Conservation (phyloP, 1,140 invertebrate species). For the Scaptomyza montana region DNA sequence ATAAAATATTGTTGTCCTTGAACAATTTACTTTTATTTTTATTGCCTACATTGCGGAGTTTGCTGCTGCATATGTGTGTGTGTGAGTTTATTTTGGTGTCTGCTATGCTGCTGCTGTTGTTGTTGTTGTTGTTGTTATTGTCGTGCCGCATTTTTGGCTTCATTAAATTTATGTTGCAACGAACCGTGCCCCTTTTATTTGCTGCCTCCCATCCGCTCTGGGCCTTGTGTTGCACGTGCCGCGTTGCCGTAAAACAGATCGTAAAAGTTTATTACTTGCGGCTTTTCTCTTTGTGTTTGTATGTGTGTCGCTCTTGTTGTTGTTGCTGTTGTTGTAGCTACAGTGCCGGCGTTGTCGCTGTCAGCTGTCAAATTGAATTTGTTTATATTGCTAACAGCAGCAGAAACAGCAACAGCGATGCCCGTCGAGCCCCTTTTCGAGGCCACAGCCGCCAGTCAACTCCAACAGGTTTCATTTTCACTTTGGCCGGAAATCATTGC, state of each 20-base stretch:
- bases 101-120: slow-evolving; percentile 59
- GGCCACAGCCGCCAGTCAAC: slow-evolving; percentile 25
- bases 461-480: slow-evolving; percentile 81
- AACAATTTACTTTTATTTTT: slow-evolving; percentile 83
- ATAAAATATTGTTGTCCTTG: slow-evolving; percentile 83
- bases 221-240: slow-evolving; percentile 78
- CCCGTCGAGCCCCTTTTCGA: slow-evolving; percentile 6
- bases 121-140: slow-evolving; percentile 49
- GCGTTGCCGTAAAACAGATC: slow-evolving; percentile 79
- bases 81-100: slow-evolving; percentile 49
- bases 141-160: slow-evolving; percentile 72
- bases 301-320: slow-evolving; percentile 28
- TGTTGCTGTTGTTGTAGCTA: slow-evolving; percentile 32
- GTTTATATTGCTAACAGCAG: slow-evolving; percentile 79
- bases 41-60: slow-evolving; percentile 68
- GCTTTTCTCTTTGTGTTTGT: slow-evolving; percentile 44
- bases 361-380: slow-evolving; percentile 84
- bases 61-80: slow-evolving; percentile 34
- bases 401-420: slow-evolving; percentile 9
- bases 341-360: slow-evolving; percentile 59
- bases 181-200: slow-evolving; percentile 19
- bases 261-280: slow-evolving; percentile 84
- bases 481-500: slow-evolving; percentile 81
- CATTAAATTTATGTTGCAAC: slow-evolving; percentile 82
- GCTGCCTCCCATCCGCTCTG: slow-evolving; percentile 21